Conservation (phyloP, 2,888 invertebrate species). For the Lacanobia oleracea region DNA sequence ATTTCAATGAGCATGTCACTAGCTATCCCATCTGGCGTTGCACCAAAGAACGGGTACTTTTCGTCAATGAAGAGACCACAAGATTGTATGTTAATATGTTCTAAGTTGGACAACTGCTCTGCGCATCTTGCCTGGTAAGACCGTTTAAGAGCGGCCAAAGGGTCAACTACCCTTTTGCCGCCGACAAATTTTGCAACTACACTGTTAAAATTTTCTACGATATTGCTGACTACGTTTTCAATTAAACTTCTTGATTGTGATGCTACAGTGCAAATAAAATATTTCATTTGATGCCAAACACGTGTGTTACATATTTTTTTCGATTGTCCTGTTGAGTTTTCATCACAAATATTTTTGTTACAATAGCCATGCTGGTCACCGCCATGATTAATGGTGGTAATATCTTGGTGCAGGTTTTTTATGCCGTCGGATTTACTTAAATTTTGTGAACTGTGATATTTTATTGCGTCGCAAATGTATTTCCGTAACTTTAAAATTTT, state of each 20-base stretch:
- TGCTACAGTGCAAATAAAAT: neutral
- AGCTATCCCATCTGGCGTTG: constrained; percentile 9
- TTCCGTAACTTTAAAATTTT: neutral
- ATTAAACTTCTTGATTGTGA: constrained; percentile 8
- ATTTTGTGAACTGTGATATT: neutral
- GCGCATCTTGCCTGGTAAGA: constrained; percentile 15
- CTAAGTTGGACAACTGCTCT: neutral
- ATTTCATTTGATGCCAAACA: constrained; percentile 1
- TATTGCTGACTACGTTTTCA: constrained; percentile 8
- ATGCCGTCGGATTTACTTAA: neutral
- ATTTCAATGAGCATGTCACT: neutral
- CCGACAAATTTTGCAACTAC: constrained; percentile 25
- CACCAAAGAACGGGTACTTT: neutral
- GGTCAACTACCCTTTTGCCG: constrained; percentile 31
- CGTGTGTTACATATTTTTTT: neutral
- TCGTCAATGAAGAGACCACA: constrained; percentile 1
- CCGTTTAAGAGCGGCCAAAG: constrained; percentile 22
- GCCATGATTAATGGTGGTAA: no score
- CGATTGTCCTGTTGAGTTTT: no score
- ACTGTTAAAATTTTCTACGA: constrained; percentile 5
- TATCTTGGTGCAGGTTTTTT: constrained; percentile 1
- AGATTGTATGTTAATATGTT: no score
- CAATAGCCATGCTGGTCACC: neutral
- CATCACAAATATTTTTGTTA: neutral
- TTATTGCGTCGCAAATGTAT: neutral